phyloP scores from a whole-genome alignment of 2,113 vertebrate genomes.

The Siniperca knerii region DNA sequence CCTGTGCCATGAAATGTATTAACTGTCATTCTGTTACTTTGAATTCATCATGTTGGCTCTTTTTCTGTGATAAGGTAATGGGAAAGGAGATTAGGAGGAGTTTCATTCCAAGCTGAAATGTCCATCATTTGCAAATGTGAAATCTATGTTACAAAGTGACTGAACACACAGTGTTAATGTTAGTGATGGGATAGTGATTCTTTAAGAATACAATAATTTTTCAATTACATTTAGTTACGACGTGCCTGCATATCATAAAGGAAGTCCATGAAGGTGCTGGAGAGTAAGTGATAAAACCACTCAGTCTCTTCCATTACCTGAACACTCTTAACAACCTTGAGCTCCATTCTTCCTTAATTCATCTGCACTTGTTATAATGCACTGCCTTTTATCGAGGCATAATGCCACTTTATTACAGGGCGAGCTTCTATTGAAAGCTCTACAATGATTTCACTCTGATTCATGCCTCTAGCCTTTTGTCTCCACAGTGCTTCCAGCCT shows the following conservation, averaged over 20 bases:
- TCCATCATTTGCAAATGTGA: constrained; percentile 7
- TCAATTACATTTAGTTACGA: neutral
- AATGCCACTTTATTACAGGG: constrained; percentile 4
- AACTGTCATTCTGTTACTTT: neutral
- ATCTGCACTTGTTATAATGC: neutral
- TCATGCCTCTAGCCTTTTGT: neutral
- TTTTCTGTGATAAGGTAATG: neutral
- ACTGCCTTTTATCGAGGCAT: neutral
- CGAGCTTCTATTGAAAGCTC: constrained; percentile 8
- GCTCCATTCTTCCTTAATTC: constrained; percentile 18
- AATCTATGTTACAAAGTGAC: constrained; percentile 1
- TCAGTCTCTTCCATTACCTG: constrained; percentile 1
- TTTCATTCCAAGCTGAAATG: neutral
- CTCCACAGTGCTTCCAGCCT: neutral
- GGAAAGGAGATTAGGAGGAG: neutral
- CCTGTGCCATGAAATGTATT: constrained; percentile 25
- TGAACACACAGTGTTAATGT: neutral
- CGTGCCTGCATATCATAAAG: too few species aligned
- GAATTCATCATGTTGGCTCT: constrained; percentile 6
- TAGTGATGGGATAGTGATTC: neutral
- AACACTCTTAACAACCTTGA: constrained; percentile 2
- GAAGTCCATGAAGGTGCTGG: neutral
- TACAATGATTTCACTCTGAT: neutral
- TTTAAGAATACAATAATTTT: neutral
- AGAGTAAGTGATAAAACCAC: neutral